phyloP scores from a whole-genome alignment of 64 coral and sea anemone genomes.

The Dendrophyllia cribrosa region DNA sequence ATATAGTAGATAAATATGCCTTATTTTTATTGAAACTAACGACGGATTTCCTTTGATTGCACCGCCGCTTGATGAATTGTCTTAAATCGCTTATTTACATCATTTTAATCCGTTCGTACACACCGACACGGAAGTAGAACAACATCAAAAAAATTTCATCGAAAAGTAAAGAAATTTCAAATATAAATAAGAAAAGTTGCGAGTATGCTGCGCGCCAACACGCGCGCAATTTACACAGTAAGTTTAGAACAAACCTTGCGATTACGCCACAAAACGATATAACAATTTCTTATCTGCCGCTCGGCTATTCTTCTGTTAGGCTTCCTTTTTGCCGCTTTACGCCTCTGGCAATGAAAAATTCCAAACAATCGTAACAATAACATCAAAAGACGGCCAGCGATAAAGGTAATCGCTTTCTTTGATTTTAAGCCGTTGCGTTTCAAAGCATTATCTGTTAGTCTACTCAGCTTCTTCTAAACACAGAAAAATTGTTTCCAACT shows the following conservation, averaged over 20 bases:
- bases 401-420: slow-evolving; percentile 17
- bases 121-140: slow-evolving; percentile 1
- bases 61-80: slow-evolving; percentile 12
- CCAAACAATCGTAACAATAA: slow-evolving; percentile 17
- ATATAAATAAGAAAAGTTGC: background rate
- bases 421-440: background rate
- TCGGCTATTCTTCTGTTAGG: background rate
- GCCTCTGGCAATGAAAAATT: slow-evolving; percentile 7
- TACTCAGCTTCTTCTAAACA: background rate
- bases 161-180: background rate
- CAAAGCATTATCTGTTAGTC: background rate
- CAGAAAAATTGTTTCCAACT: background rate
- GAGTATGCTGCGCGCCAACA: background rate
- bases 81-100: slow-evolving; percentile 35
- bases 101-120: background rate
- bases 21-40: slow-evolving; percentile 10
- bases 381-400: slow-evolving; percentile 23
- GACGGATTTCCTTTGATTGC: slow-evolving; percentile 2
- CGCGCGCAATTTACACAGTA: background rate
- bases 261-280: slow-evolving; percentile 11
- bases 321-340: slow-evolving; percentile 12
- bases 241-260: slow-evolving; percentile 5
- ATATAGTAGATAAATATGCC: background rate
- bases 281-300: slow-evolving; percentile 13
- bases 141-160: background rate